Base-by-base conservation (phyloP, 1,140 invertebrate species). In the Drosophila pandora region DNA sequence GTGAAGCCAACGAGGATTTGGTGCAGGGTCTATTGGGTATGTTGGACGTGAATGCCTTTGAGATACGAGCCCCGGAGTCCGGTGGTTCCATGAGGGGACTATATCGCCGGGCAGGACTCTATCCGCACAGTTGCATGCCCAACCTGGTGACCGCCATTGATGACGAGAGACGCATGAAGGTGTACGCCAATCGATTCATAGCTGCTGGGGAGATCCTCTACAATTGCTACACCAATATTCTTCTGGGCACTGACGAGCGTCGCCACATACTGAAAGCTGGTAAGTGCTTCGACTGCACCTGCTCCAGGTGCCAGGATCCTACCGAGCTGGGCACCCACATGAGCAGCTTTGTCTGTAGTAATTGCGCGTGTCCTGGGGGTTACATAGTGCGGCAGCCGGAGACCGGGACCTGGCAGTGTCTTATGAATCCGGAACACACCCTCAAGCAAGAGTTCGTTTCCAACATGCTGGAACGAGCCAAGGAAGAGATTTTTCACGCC, bases 211-310 rank as follows among this genome's bases (percentile, higher is more conserved):
- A 95, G 25, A 90, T 93, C 2, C 94, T 97, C 61, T 94, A 93
- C 70, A 95, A 95, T 64, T 96, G 96, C 87, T 97, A 97, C 70
- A 95, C 95, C 0, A 95, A 95, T 83, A 93, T 95, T 1, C 91
- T 97, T 58, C 93, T 95, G 92, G 95, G 95, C 2, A 95, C 94
- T 21, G 90, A 91, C 5, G 93, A 95, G 58, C 92, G 96, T 59
- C 94, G 94, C 70, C 91, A 94, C 34, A 94, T 95, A 90, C 92
- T 96, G 7, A 90, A 92, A 49, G 91, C 94, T 64, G 94, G 94
- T 3, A 96, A 96, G 90, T 96, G 95, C 80, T 96, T 96, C 71
- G 92, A 93, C 57, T 96, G 95, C 67, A 92, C 90, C 0, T 97
- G 96, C 75, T 65, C 74, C 0, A 90, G 95, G 8, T 97, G 96